Base-by-base conservation (phyloP, 1,140 invertebrate species). In the Drosophila obscura region DNA sequence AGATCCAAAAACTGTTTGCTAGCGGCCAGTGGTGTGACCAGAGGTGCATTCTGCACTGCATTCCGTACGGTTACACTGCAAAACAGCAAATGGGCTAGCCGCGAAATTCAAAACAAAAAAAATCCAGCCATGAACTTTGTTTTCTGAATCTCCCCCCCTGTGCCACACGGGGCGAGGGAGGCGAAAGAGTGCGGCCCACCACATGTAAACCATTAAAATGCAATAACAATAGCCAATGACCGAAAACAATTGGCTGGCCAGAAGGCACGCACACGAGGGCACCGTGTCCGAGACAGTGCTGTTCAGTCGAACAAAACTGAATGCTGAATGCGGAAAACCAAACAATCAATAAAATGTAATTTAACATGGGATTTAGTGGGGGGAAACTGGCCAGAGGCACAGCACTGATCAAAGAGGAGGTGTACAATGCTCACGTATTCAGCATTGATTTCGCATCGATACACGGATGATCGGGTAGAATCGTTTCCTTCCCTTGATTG, bases 171-270 rank as follows among this genome's bases (percentile, higher is more conserved):
- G 26, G 51, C 8, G 66, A 1, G 51, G 11, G 28, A 35, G 9
- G 9, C 51, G 13, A 4, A 22, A 8, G 19, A 53, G 52, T 31
- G 66, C 49, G 51, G 66, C 8, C 15, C 69, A 60, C 56, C 69
- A 73, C 69, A 73, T 73, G 69, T 73, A 72, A 73, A 26, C 67
- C 24, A 73, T 73, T 73, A 73, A 73, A 73, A 48, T 53, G 41
- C 43, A 73, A 61, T 73, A 61, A 73, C 57, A 61, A 60, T 69
- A 13, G 45, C 24, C 57, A 60, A 72, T 72, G 56, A 52, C 57
- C 56, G 31, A 72, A 59, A 52, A 52, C 68, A 60, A 60, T 68
- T 39, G 31, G 22, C 22, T 22, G 22, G 45, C 51, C 19, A 26
- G 28, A 9, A 5, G 16, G 35, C 52, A 58, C 28, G 46, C 26